Percentiles rank a stretch among this genome's conserved stretches.
Conservation (phyloP, 1,140 invertebrate species). For the Drosophila truncata region DNA sequence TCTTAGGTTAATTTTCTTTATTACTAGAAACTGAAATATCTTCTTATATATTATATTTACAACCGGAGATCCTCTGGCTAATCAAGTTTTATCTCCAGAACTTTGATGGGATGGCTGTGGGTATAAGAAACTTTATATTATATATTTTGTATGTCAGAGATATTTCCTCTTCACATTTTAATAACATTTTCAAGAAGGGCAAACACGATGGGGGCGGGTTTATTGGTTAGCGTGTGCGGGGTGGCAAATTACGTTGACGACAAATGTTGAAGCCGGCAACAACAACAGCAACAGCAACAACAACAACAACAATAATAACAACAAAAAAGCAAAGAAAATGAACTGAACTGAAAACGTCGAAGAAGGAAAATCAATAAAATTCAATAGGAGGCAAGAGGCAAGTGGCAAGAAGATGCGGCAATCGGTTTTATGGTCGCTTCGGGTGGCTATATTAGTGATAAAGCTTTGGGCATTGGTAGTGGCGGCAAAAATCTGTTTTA, state of each 20-base stretch:
- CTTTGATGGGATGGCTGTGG: slow-evolving; percentile 31
- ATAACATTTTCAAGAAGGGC: slow-evolving; percentile 49
- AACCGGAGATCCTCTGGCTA: slow-evolving; percentile 24
- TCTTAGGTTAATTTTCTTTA: background rate
- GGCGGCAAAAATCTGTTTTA: slow-evolving; percentile 74
- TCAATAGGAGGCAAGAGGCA: slow-evolving; percentile 66
- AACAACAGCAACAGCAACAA: slow-evolving; percentile 8
- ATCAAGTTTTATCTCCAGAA: slow-evolving; percentile 39
- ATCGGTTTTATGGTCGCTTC: slow-evolving; percentile 73
- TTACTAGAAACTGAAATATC: background rate
- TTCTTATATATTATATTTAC: background rate
- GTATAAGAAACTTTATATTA: slow-evolving; percentile 45
- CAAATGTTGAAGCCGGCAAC: slow-evolving; percentile 56
- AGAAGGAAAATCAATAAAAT: slow-evolving; percentile 79
- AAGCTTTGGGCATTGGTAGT: slow-evolving; percentile 21
- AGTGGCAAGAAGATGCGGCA: slow-evolving; percentile 32
- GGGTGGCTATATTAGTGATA: slow-evolving; percentile 51
- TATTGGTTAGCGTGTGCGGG: slow-evolving; percentile 29
- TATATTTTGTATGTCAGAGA: slow-evolving; percentile 31
- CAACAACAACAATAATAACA: slow-evolving; percentile 1
- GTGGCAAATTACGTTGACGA: slow-evolving; percentile 72
- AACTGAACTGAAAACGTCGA: slow-evolving; percentile 25
- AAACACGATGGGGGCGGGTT: slow-evolving; percentile 50
- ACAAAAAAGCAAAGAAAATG: slow-evolving; percentile 4
- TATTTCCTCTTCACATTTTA: slow-evolving; percentile 45